Conservation (phyloP, 2,113 vertebrate species). For the Nothobranchius furzeri region DNA sequence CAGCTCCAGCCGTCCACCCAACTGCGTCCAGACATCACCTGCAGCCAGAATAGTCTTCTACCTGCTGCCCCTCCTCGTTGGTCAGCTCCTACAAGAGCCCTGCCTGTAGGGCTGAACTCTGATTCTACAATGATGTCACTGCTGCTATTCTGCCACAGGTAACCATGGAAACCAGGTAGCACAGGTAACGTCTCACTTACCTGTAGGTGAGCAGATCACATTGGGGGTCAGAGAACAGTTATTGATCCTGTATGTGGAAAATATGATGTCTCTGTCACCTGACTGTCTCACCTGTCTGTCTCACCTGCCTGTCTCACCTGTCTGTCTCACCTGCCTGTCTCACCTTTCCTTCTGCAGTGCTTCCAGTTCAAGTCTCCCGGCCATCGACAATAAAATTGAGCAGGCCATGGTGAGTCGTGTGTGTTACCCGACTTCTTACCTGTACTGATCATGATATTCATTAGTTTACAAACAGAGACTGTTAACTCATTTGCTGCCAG, state of each 20-base stretch:
- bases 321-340: neutral
- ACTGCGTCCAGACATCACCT: neutral
- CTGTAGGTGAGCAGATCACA: neutral
- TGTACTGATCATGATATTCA: too few relatives aligned
- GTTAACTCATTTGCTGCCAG: too few relatives aligned
- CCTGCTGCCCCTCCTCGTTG: conserved; percentile 10
- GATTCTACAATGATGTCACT: conserved; percentile 48
- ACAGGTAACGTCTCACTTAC: neutral
- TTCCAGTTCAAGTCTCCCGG: conserved; percentile 74
- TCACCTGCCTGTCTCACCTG: too few relatives aligned
- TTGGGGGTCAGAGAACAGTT: neutral
- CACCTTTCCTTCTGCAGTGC: conserved; percentile 56
- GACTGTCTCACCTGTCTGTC: too few relatives aligned
- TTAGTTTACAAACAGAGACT: too few relatives aligned
- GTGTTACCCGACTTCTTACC: too few relatives aligned
- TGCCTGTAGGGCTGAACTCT: conserved; percentile 9
- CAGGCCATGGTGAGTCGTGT: conserved; percentile 82
- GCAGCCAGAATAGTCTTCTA: neutral
- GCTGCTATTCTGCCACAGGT: conserved; percentile 58
- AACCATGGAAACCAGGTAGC: conserved; percentile 11
- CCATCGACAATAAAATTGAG: conserved; percentile 86
- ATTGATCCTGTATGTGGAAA: neutral
- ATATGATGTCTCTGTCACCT: too few relatives aligned
- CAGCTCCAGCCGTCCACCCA: neutral
- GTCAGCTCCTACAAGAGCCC: conserved; percentile 14